Evolutionary conservation across 2,888 invertebrate species (phyloP).

Genomic region (Gryllus longicercus): DNA sequence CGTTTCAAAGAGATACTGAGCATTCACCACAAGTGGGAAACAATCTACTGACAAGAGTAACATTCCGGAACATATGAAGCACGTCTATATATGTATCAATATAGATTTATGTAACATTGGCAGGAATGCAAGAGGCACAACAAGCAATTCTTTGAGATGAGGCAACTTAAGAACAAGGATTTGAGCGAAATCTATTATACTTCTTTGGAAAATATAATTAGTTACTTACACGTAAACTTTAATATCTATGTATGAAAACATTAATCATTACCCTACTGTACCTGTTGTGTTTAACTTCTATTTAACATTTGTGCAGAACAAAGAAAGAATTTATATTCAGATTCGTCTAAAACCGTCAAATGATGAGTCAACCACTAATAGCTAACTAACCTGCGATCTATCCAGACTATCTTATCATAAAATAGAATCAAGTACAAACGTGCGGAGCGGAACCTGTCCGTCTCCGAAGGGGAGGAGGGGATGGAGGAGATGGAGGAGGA

Average conservation of each 20-base stretch:
- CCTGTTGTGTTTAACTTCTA: not conserved
- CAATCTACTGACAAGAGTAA: not conserved
- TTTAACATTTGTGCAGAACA: slow-evolving; percentile 1
- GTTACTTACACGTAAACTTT: not conserved
- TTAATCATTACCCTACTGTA: not conserved
- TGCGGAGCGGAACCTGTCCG: not conserved
- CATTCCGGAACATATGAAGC: slow-evolving; percentile 6
- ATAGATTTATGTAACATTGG: slow-evolving; percentile 1
- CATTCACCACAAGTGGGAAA: not conserved
- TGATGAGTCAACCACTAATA: not conserved
- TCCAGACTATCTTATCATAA: not conserved
- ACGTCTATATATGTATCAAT: slow-evolving; percentile 6
- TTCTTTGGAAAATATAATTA: not conserved
- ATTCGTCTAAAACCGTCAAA: not conserved
- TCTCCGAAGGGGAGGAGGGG: not conserved
- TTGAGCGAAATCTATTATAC: not conserved
- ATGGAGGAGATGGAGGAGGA: no score
- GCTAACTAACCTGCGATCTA: slow-evolving; percentile 4
- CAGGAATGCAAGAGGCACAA: slow-evolving; percentile 2
- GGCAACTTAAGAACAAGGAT: not conserved
- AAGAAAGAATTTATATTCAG: not conserved
- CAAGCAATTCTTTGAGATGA: not conserved
- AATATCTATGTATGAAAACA: not conserved
- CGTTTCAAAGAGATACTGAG: no score
- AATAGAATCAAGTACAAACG: not conserved